Percentiles rank a stretch among this genome's conserved stretches.
These are phyloP conservation scores for Rhyacophila brunnea DNA, from an alignment of 1,140 invertebrate genomes.

Conservation along the genomic window DNA sequence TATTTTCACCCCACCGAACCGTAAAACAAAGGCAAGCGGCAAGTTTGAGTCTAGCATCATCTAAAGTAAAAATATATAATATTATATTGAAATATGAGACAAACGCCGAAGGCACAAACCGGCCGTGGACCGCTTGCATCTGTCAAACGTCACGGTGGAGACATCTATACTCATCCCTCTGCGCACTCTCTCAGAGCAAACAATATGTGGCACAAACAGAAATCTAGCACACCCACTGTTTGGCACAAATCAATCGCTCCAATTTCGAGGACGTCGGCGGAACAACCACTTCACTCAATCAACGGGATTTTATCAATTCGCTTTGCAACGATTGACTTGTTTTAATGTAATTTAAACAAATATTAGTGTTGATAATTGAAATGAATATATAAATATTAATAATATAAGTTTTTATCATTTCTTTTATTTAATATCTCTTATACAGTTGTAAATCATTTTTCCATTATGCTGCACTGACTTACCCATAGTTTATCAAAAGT, in stretches of 20 bases:
- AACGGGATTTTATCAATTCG: too few species aligned
- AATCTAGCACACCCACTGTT: conserved; percentile 3
- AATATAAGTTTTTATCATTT: too few species aligned
- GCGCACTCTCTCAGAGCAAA: background rate
- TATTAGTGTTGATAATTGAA: too few species aligned
- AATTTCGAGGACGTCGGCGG: too few species aligned
- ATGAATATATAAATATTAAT: too few species aligned
- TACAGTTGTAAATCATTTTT: too few species aligned
- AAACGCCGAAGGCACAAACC: conserved; percentile 35
- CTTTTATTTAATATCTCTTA: too few species aligned
- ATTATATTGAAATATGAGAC: conserved; percentile 30
- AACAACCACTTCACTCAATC: too few species aligned
- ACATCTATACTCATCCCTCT: conserved; percentile 1
- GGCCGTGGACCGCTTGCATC: conserved; percentile 30
- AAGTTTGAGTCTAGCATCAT: conserved; percentile 27
- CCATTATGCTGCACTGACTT: too few species aligned
- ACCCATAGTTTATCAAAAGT: too few species aligned
- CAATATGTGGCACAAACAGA: background rate
- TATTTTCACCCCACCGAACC: conserved; percentile 33
- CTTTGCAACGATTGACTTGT: too few species aligned
- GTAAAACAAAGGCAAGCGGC: conserved; percentile 38
- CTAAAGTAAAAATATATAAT: conserved; percentile 31
- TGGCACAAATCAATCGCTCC: background rate
- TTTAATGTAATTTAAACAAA: too few species aligned
- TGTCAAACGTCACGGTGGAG: conserved; percentile 28